Percentiles rank a stretch among this genome's conserved stretches.
These are phyloP conservation scores for Lophura nycthemera DNA, from an alignment of 2,113 vertebrate genomes.

Conservation along the genomic window DNA sequence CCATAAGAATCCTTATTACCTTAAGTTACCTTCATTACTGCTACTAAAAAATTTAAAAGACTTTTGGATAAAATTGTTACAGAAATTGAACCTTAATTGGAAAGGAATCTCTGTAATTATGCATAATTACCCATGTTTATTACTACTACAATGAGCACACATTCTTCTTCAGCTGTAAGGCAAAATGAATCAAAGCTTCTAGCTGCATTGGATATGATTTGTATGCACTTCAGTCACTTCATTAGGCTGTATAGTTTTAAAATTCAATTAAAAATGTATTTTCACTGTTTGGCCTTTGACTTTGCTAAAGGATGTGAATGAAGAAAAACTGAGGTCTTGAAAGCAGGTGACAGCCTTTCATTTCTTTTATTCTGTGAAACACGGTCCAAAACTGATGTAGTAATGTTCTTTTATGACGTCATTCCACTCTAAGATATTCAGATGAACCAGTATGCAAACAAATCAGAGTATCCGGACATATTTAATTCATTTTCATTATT, in stretches of 20 bases:
- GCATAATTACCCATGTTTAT: constrained; percentile 78
- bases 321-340: constrained; percentile 4
- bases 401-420: not conserved
- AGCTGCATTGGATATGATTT: constrained; percentile 66
- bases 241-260: constrained; percentile 67
- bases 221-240: constrained; percentile 69
- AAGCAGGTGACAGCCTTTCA: not conserved
- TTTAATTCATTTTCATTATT: constrained; percentile 6
- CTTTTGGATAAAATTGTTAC: constrained; percentile 67
- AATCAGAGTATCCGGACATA: not conserved
- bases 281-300: constrained; percentile 50
- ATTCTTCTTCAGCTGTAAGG: constrained; percentile 70
- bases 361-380: constrained; percentile 17
- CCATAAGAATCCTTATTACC: not conserved
- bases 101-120: constrained; percentile 79
- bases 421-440: constrained; percentile 10
- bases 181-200: constrained; percentile 65
- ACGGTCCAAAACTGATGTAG: not conserved
- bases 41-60: constrained; percentile 63
- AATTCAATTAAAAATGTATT: constrained; percentile 67
- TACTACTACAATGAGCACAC: constrained; percentile 58
- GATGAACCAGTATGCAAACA: not conserved
- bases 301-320: constrained; percentile 32
- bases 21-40: constrained; percentile 66
- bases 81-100: constrained; percentile 77